phyloP scores from a whole-genome alignment of 2,113 vertebrate genomes.

The Axis porcinus region DNA sequence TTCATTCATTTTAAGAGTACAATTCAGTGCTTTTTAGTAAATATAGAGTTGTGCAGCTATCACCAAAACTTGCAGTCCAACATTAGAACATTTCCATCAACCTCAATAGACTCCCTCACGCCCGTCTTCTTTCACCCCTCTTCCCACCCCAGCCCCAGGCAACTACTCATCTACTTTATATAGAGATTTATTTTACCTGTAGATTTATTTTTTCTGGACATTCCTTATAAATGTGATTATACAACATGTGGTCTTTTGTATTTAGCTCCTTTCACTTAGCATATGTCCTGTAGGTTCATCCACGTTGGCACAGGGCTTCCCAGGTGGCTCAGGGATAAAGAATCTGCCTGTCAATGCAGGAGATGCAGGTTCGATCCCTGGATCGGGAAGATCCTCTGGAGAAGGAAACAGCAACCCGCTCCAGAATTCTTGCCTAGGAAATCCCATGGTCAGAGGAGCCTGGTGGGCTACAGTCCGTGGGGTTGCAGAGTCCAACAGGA shows the following conservation, averaged over 20 bases:
- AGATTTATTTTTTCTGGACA: background rate
- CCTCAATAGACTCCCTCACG: fast-evolving
- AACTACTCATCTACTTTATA: background rate
- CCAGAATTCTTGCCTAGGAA: background rate
- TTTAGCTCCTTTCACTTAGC: background rate
- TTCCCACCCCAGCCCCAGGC: background rate
- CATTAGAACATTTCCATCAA: background rate
- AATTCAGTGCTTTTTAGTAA: background rate
- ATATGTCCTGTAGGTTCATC: background rate
- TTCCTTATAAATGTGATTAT: background rate
- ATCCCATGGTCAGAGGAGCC: background rate
- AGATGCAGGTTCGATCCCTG: background rate
- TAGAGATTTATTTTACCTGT: background rate
- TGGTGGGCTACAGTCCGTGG: background rate
- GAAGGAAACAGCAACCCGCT: background rate
- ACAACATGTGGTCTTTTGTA: background rate
- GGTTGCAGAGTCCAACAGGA: background rate
- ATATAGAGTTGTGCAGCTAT: background rate
- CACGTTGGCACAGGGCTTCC: background rate
- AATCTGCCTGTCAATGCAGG: background rate
- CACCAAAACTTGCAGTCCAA: no score
- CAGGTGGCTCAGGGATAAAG: background rate
- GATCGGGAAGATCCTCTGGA: fast-evolving
- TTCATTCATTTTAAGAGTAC: background rate
- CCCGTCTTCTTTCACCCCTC: no score